Percentiles rank a stretch among this genome's conserved stretches.
phyloP scores from a whole-genome alignment of 2,888 invertebrate genomes.

The Ferrisia virgata region DNA sequence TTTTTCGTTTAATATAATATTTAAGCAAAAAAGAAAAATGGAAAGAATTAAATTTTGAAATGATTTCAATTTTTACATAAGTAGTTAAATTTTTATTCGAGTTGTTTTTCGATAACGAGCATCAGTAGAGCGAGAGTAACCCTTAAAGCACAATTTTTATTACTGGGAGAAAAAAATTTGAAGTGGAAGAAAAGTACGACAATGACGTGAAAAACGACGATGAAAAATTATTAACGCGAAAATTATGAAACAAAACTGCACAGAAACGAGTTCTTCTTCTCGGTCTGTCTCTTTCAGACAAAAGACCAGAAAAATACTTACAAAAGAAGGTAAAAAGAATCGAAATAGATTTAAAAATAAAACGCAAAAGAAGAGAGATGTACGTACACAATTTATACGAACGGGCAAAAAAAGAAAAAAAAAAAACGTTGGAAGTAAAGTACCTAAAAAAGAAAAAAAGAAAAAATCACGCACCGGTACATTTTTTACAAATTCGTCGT shows the following conservation, averaged over 20 bases:
- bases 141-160: background rate
- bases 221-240: conserved; percentile 14
- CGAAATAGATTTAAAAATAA: background rate
- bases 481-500: background rate
- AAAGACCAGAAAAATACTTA: background rate
- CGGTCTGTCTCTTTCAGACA: background rate
- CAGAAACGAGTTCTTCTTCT: background rate
- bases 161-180: background rate
- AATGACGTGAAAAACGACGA: background rate
- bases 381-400: background rate
- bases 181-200: background rate
- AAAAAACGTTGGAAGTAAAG: background rate
- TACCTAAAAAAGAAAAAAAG: background rate
- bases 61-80: background rate
- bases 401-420: background rate
- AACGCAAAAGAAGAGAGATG: background rate
- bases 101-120: background rate
- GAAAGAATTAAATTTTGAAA: too few relatives aligned
- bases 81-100: background rate
- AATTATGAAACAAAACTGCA: background rate
- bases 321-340: background rate
- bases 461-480: background rate
- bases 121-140: background rate
- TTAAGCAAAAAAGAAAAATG: too few relatives aligned
- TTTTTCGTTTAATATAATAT: too few relatives aligned